A percentile compares a stretch with the other conserved stretches of the same genome.
These are phyloP conservation scores for Cephus sareptanus DNA, from an alignment of 2,888 invertebrate species.

Conservation along the genomic window DNA sequence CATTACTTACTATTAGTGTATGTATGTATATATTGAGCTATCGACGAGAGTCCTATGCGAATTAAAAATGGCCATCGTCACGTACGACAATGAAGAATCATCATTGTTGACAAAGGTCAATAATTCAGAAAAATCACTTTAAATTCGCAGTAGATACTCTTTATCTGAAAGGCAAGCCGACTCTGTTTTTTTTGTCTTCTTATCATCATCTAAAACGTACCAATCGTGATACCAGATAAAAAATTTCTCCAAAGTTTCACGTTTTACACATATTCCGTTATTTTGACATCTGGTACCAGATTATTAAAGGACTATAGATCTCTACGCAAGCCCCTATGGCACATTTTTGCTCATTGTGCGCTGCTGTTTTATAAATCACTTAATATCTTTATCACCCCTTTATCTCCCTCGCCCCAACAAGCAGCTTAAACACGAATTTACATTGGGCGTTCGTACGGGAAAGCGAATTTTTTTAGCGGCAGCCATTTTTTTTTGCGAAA, in stretches of 20 bases:
- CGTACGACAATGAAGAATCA: neutral
- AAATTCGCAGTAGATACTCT: conserved; percentile 8
- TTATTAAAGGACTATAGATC: neutral
- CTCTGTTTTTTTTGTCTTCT: neutral
- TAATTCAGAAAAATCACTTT: neutral
- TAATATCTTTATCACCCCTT: neutral
- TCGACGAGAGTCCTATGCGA: conserved; percentile 11
- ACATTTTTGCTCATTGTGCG: neutral
- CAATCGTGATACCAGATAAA: neutral
- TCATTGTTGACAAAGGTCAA: neutral
- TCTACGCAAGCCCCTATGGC: neutral
- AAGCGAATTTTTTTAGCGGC: neutral
- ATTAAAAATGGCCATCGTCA: conserved; percentile 2
- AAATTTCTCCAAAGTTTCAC: neutral
- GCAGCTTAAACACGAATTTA: neutral
- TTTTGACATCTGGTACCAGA: neutral
- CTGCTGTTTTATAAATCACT: neutral
- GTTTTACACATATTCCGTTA: neutral
- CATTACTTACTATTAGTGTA: neutral
- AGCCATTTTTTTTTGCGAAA: neutral
- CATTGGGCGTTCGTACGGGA: neutral
- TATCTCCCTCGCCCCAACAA: neutral
- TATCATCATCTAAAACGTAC: neutral
- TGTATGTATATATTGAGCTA: conserved; percentile 24
- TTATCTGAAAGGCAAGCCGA: conserved; percentile 21